Conservation (phyloP, 2,888 invertebrate genomes). For the Vandiemenella viatica region DNA sequence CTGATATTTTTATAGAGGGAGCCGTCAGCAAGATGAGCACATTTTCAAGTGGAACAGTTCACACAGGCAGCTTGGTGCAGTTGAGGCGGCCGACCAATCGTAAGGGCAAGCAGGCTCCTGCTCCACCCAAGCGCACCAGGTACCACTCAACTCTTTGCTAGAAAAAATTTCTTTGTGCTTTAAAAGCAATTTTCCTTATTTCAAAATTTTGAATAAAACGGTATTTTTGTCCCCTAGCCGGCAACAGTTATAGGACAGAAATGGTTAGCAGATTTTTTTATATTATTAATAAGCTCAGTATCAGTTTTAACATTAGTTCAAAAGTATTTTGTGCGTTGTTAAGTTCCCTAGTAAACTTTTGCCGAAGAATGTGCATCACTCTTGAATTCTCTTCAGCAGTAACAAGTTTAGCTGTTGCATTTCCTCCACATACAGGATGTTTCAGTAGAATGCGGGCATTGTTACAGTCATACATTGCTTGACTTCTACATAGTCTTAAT, state of each 20-base stretch:
- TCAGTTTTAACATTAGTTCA: no score
- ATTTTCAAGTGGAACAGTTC: slow-evolving; percentile 30
- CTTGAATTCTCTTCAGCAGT: no score
- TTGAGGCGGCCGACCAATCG: slow-evolving; percentile 74
- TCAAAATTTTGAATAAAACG: neutral
- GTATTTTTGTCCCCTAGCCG: neutral
- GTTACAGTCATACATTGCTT: no score
- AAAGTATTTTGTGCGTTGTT: no score
- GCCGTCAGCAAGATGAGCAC: slow-evolving; percentile 44
- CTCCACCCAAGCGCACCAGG: slow-evolving; percentile 91
- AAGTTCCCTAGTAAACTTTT: no score
- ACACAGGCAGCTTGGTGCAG: slow-evolving; percentile 47
- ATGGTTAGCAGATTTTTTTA: neutral
- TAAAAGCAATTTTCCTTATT: neutral
- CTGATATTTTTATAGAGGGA: no score
- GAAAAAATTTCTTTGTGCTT: neutral
- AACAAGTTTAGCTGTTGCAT: no score
- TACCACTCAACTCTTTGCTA: slow-evolving; percentile 26
- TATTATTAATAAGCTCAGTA: no score
- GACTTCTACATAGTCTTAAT: no score
- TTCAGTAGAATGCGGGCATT: no score
- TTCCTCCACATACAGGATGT: no score
- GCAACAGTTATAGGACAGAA: neutral
- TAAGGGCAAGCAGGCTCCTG: slow-evolving; percentile 85
- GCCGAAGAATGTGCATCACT: no score